Conservation (phyloP, 2,797 vertebrate species). For the Anguilla obscura region DNA sequence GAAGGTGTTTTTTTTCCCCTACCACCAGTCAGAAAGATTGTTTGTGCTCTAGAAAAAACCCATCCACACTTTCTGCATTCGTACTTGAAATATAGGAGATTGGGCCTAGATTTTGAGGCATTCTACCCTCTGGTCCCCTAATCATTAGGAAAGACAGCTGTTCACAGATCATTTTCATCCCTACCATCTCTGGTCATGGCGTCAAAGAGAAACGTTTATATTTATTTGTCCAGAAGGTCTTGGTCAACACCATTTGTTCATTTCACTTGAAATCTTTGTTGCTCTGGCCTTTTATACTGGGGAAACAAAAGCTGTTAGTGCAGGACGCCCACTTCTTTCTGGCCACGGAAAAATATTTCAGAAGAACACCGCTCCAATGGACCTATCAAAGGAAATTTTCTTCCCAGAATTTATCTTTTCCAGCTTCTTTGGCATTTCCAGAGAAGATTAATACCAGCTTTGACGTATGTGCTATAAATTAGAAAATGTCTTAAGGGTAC, state of each 20-base stretch:
- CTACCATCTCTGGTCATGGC: neutral
- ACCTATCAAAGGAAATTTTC: neutral
- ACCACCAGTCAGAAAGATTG: neutral
- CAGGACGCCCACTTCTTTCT: neutral
- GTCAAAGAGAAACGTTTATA: neutral
- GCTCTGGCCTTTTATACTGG: neutral
- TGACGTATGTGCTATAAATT: conserved; percentile 10
- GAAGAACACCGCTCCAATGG: neutral
- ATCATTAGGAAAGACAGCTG: neutral
- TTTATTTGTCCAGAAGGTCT: neutral
- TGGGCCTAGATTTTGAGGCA: neutral
- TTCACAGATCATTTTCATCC: neutral
- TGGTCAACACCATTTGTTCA: neutral
- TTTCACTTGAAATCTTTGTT: neutral
- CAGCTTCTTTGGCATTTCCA: neutral
- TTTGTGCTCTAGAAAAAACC: neutral
- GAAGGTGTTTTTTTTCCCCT: neutral
- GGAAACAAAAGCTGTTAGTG: neutral
- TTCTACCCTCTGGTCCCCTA: neutral
- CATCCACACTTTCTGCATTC: neutral
- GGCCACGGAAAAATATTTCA: neutral
- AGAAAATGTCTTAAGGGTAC: neutral
- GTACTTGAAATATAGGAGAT: neutral
- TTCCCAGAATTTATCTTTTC: conserved; percentile 1
- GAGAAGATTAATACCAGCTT: conserved; percentile 14